Conservation (phyloP, 2,113 vertebrate genomes). For the Hippoglossus stenolepis region DNA sequence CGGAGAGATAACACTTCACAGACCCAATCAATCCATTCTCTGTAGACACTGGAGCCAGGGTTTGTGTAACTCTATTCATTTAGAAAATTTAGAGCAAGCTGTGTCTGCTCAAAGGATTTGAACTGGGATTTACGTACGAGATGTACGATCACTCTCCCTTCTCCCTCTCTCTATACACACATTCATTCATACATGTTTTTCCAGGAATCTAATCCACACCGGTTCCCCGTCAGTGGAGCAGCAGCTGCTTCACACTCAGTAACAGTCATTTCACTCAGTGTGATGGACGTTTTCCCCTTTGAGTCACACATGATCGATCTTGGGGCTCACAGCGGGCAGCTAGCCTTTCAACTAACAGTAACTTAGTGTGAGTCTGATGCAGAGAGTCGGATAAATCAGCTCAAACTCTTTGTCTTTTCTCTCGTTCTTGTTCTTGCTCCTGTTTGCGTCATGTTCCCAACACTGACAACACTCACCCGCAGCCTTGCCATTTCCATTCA, state of each 20-base stretch:
- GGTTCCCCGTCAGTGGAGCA: neutral
- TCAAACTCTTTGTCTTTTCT: neutral
- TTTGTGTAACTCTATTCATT: too few species aligned
- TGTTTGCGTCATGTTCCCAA: neutral
- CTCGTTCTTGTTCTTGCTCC: neutral
- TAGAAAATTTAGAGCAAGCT: neutral
- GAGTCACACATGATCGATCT: conserved; percentile 13
- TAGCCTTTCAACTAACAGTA: neutral
- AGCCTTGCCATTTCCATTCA: neutral
- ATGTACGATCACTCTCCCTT: neutral
- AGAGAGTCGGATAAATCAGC: neutral
- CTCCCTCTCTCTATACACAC: too few species aligned
- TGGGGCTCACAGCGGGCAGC: neutral
- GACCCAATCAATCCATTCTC: neutral
- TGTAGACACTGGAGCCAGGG: neutral
- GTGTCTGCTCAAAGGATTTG: neutral
- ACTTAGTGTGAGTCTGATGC: neutral
- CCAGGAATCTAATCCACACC: neutral
- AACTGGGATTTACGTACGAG: neutral
- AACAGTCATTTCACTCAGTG: neutral
- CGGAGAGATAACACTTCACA: neutral
- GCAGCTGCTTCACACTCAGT: conserved; percentile 3
- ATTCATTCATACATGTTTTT: neutral
- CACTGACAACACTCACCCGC: neutral
- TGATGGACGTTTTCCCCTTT: conserved; percentile 5